These are phyloP conservation scores for Lipotes vexillifer DNA, from an alignment of 2,113 vertebrate genomes.

Conservation along the genomic window DNA sequence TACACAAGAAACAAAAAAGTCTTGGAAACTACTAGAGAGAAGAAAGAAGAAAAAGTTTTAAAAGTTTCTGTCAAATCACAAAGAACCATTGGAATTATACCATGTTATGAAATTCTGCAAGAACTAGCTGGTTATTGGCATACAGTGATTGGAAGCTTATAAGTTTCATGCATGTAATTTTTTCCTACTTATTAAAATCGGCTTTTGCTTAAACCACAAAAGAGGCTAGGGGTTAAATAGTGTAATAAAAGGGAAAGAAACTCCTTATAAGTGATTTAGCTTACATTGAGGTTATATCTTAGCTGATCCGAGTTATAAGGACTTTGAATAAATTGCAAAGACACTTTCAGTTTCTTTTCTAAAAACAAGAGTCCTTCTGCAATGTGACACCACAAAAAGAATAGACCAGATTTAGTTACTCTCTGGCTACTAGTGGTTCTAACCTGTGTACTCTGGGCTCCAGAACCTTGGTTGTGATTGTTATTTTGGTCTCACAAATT, in stretches of 20 bases:
- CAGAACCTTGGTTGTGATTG: background rate
- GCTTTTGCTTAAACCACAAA: constrained; percentile 29
- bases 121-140: background rate
- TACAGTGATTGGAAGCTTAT: background rate
- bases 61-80: background rate
- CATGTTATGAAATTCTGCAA: constrained; percentile 2
- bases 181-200: constrained; percentile 47
- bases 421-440: background rate
- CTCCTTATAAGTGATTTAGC: constrained; percentile 10
- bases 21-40: background rate
- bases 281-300: constrained; percentile 53
- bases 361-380: background rate
- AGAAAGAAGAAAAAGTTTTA: background rate
- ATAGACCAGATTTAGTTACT: background rate
- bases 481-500: background rate
- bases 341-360: background rate
- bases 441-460: background rate
- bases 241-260: background rate
- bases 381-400: background rate
- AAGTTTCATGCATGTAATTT: constrained; percentile 7
- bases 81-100: background rate
- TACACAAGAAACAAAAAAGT: background rate
- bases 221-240: background rate
- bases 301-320: constrained; percentile 9
- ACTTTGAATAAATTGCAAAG: background rate